These are phyloP conservation scores for Mizuhopecten yessoensis DNA, from an alignment of 1,140 invertebrate genomes.

Conservation along the genomic window DNA sequence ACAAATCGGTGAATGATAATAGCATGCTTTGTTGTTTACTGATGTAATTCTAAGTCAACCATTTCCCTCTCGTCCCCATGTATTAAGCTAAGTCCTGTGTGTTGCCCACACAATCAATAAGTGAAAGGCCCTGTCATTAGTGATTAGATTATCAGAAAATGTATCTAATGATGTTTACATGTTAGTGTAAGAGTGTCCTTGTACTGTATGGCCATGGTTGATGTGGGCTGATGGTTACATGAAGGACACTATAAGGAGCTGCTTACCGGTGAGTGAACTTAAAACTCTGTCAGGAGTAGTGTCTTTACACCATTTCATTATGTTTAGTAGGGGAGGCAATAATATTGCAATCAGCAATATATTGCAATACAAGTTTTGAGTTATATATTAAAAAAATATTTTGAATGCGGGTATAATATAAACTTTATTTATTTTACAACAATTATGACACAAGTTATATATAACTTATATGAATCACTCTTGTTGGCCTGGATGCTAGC, in stretches of 20 bases:
- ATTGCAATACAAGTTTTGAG: too few relatives aligned
- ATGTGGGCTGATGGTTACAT: too few relatives aligned
- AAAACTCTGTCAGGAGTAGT: background rate
- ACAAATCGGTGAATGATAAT: background rate
- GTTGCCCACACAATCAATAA: constrained; percentile 4
- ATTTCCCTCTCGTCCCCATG: background rate
- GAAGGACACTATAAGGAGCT: background rate
- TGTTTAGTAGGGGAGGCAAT: too few relatives aligned
- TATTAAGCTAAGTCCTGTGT: background rate
- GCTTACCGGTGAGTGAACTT: background rate
- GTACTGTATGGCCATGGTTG: too few relatives aligned
- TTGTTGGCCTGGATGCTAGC: too few relatives aligned
- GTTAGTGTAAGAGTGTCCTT: background rate
- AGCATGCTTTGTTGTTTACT: background rate
- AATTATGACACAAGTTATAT: too few relatives aligned
- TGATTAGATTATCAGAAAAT: background rate
- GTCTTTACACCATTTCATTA: too few relatives aligned
- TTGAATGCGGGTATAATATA: too few relatives aligned
- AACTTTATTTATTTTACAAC: too few relatives aligned
- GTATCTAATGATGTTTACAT: background rate
- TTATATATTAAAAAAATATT: too few relatives aligned
- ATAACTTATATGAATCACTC: too few relatives aligned
- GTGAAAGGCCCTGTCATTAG: constrained; percentile 10
- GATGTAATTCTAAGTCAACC: background rate
- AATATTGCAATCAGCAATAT: too few relatives aligned